Base-by-base conservation (phyloP, 2,888 invertebrate genomes). In the Epinotia demarniana region DNA sequence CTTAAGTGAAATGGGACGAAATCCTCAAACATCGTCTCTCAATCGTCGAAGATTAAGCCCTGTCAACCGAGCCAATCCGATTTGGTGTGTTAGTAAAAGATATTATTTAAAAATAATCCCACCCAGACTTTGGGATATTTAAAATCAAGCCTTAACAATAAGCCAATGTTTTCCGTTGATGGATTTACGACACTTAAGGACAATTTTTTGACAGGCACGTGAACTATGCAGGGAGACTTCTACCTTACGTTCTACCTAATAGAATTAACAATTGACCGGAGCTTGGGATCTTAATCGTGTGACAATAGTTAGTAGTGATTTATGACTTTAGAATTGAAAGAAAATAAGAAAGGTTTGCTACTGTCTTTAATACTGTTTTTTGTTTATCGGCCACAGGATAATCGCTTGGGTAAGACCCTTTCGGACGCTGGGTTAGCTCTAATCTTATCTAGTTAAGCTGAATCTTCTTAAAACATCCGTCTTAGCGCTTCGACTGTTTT, bases 41-140 rank as follows among this genome's bases (percentile, higher is more conserved):
- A 71, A 75, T 73, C 73, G 46, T 46, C 23, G 53, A 63, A 76
- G 76, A 76, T 76, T 73, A 75, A 53, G 33, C 64, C 60, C 73
- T 73, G 76, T 76, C 73, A 76, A 69, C 73, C 68, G 71, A 77
- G 76, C 76, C 72, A 77, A 77, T 73, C 76, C 72, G 77, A 76
- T 76, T 76, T 77, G 67, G 70, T 76, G 61, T 66, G 61, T 73
- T 75, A 72, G 75, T 73, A 73, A 72, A 77, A 73, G 70, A 73
- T 76, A 73, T 76, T 76, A 73, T 76, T 69, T 70, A 60, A 70
- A 64, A 72, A 75, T 75, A 75, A 75, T 75, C 76, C 76, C 77
- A 77, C 76, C 77, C 77, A 76, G 68, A 55, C 70, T 73, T 18
- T 60, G 23, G 66, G 18, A 69, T 72, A 64, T 69, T 76, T 68